Conservation (phyloP, 2,888 invertebrate genomes). For the Drosophila ezoana region DNA sequence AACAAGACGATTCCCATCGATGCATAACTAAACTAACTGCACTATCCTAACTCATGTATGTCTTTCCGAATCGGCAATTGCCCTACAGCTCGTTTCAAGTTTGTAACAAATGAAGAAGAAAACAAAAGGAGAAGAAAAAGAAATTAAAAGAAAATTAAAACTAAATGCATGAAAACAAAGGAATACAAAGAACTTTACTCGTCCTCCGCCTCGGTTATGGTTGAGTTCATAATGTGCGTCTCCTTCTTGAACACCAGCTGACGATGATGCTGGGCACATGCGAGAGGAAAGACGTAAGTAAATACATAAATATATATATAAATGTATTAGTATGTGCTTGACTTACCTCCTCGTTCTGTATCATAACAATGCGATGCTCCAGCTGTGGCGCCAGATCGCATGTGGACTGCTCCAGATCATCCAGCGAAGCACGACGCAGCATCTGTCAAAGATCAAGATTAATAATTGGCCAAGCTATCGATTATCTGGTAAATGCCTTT, state of each 20-base stretch:
- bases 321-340: background rate
- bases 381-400: constrained; percentile 92
- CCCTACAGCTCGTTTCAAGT: constrained; percentile 48
- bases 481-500: background rate
- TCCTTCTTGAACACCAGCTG: constrained; percentile 83
- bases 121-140: constrained; percentile 17
- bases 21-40: constrained; percentile 49
- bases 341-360: constrained; percentile 90
- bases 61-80: constrained; percentile 53
- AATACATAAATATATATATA: background rate
- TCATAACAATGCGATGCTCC: constrained; percentile 92
- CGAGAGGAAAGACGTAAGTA: background rate
- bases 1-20: constrained; percentile 35
- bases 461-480: background rate
- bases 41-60: constrained; percentile 47
- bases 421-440: constrained; percentile 90
- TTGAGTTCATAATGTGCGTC: constrained; percentile 88
- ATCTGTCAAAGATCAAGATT: constrained; percentile 84
- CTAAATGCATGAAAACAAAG: constrained; percentile 55
- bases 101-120: constrained; percentile 48
- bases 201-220: constrained; percentile 90
- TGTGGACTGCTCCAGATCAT: constrained; percentile 92
- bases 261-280: constrained; percentile 77
- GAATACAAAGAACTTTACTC: constrained; percentile 75
- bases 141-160: constrained; percentile 51